phyloP scores from a whole-genome alignment of 2,888 invertebrate genomes.

The Dryocosmus kuriphilus region DNA sequence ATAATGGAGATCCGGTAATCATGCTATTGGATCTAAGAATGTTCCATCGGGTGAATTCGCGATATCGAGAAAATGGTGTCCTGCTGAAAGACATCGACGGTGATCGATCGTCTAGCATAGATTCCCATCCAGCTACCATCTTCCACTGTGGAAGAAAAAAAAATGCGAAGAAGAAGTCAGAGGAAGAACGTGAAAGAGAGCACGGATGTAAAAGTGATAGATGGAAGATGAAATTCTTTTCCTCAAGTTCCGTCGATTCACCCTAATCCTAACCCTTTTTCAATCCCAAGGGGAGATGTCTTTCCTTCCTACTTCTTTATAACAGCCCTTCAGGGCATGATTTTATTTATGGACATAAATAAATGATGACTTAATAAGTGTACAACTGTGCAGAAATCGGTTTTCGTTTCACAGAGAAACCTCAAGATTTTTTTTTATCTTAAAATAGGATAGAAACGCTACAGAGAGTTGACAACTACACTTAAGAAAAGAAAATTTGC shows the following conservation, averaged over 20 bases:
- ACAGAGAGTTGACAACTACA: too few species aligned
- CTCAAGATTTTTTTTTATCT: too few species aligned
- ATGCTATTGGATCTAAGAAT: conserved; percentile 15
- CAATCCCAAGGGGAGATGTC: conserved; percentile 3
- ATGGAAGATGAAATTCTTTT: conserved; percentile 24
- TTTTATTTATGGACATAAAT: not conserved
- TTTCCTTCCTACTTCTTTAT: not conserved
- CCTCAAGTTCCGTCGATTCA: not conserved
- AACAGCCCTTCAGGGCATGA: not conserved
- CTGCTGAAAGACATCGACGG: conserved; percentile 22
- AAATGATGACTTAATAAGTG: not conserved
- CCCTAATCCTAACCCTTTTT: not conserved
- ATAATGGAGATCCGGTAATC: conserved; percentile 36
- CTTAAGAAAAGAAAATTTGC: too few species aligned
- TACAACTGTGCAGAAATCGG: too few species aligned
- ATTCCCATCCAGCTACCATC: conserved; percentile 4
- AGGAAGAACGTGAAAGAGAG: conserved; percentile 23
- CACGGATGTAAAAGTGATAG: conserved; percentile 19
- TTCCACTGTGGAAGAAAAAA: not conserved
- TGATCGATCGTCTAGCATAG: conserved; percentile 22
- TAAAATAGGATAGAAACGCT: too few species aligned
- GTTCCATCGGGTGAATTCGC: conserved; percentile 7
- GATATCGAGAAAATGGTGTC: conserved; percentile 33
- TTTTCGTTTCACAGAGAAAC: too few species aligned
- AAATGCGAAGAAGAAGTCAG: not conserved